Base-by-base conservation (phyloP, 2,888 invertebrate species). In the Euplagia quadripunctaria region DNA sequence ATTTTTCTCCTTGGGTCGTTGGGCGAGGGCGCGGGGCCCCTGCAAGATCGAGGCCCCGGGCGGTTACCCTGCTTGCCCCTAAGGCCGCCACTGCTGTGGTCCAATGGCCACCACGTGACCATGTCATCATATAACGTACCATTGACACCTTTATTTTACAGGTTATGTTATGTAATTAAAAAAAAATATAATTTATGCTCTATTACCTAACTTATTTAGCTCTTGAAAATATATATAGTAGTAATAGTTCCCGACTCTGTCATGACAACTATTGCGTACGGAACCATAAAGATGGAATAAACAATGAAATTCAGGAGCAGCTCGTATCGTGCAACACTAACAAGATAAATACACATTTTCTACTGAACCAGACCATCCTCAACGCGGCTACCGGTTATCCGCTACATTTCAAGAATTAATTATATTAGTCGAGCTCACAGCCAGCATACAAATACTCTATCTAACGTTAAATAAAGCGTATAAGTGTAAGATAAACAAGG, bases 361-460 rank as follows among this genome's bases (percentile, higher is more conserved):
- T 61, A 61, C 61, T 61, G 14, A 61, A 7, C 61, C 12, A 61
- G 61, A 61, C 31, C 31, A 61, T 61, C 20, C 61, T 61, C 61
- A 31, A 31, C 61, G 11, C 61, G 31, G 31, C 61, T 14, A 41
- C 51, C 14, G 16, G 31, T 66, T 71, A 55, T 31, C 52, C 51
- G 46, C 31, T 43, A 65, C 65, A 66, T 66, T 71, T 66, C 55
- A 61, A 43, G 49, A 66, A 71, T 49, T 71, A 65, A 71, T 71
- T 71, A 61, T 61, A 66, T 65, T 46, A 55, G 16, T 9, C 49
- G 65, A 9, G 52, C 42, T 65, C 20, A 16, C 66, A 42, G 17
- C n/a, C 46, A 58, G 61, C 71, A 58, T 71, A 71, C 66, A 66
- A 71, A 71, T 70, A 71, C 55, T 1, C 17, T 43, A 42, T 17